Base-by-base conservation (phyloP, 2,797 vertebrate genomes). In the Sciurus vulgaris region DNA sequence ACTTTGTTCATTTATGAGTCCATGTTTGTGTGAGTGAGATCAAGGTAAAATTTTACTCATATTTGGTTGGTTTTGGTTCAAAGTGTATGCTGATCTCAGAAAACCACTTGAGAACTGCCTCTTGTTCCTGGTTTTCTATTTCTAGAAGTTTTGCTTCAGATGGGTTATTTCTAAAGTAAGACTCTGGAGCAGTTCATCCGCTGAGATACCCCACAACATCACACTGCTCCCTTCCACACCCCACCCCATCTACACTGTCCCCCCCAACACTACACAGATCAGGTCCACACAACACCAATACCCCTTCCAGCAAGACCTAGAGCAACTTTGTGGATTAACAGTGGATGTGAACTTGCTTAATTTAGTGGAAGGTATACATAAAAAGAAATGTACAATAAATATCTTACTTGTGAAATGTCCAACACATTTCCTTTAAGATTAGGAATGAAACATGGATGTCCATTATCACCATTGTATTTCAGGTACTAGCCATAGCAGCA, bases 241-340 rank as follows among this genome's bases (percentile, higher is more conserved):
- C 35, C 38, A n/a, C 6, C 1, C 41, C 61, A 10, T 7, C 2
- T 4, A 51, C 12, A n/a, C 7, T 59, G n/a, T 15, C 2, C 30
- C 56, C 5, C 1, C 30, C 8, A 26, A 17, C 44, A 44, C 24
- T 6, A 26, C 79, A 65, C 12, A 65, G 33, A 17, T 26, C 4
- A 59, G 6, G 59, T 12, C 35, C 26, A n/a, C 15, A 15, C 44
- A 10, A 5, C 12, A 14, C 8, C n/a, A 30, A 5, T 14, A 70
- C 13, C 26, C 2, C 56, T 59, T n/a, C 2, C 26, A 7, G 7
- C 14, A 84, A 84, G 26, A 14, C 38, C 67, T 38, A 77, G 69
- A 33, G 7, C 10, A 51, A 70, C 7, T 10, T 41, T 24, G 22
- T 77, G 3, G 51, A 38, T 51, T 86, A 44, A 44, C 1, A 67